Evolutionary conservation across 2,113 vertebrate genomes (phyloP), one percentile per base, ranked within the genome.

Genomic region (Microtus montanus): DNA sequence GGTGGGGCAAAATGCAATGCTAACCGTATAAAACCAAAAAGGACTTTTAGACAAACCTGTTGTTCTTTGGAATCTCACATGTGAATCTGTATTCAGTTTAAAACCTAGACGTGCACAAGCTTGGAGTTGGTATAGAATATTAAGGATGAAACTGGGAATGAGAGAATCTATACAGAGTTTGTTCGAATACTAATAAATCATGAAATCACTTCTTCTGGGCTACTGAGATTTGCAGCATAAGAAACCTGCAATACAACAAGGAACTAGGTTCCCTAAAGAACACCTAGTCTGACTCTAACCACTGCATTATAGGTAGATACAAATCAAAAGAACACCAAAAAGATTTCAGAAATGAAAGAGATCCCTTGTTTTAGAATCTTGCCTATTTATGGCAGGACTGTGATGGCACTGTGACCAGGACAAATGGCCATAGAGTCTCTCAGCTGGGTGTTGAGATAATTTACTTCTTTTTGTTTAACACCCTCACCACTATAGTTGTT

Each of bases 171-270:
- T 87, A 86, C 77, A 82, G 93, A 91, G 96, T 98, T 98, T 98
- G 77, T 94, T 87, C 95, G 96, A 98, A 97, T 98, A 93, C 70
- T 96, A 95, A 98, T 98, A 97, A 92, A 97, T 98, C 79, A 88
- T 33, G 30, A 89, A 97, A 97, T 97, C 84, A 44, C 93, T 97
- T 88, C 83, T 96, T 97, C 61, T 78, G 96, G 66, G 24, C 91
- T 85, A 22, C 2, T 96, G 97, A 89, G 95, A 97, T 93, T 96
- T 97, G 66, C 73, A 41, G 49, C 20, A 0, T 41, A 74, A 87
- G 86, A 97, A 97, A 94, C 54, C 87, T 8, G 95, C 80, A 92
- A 17, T 97, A 95, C 89, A 96, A 78, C 87, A 80, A 94, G 94
- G 3, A 41, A 47, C 12, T 28, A 4, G 64, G n/a, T 66, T 91